Evolutionary conservation across 2,113 vertebrate species (phyloP), one percentile per base, ranked within the genome.

Genomic region (Phasianus colchicus): DNA sequence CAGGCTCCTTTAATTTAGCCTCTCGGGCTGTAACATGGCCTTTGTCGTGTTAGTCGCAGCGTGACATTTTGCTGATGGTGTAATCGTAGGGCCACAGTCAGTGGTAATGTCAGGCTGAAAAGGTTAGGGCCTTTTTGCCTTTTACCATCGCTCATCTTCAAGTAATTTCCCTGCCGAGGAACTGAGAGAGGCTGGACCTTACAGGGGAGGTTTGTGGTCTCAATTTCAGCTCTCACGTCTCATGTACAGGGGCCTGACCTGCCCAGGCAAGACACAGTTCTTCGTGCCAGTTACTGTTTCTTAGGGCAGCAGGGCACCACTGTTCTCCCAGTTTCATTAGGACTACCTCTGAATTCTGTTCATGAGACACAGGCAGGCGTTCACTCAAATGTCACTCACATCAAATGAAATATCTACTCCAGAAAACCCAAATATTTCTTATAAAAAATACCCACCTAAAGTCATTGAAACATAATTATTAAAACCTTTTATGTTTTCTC

Each of bases 401-500:
- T 25, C 11, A 77, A 67, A n/a, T 19, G 25, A 86, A 91, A 19
- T 24, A 58, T 2, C 75, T 73, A 34, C 29, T 47, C 65, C 70
- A 64, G 60, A 85, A 94, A 34, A 50, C 25, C 47, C 50, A 40
- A 48, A n/a, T 7, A 27, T 6, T 60, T 63, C 66, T 30, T 89
- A 22, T 1, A 54, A 83, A 66, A 78, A 89, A 84, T 32, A 89
- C 40, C 66, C 88, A 93, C 38, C 25, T 76, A 42, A 83, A 92
- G 48, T 76, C 84, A 88, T 92, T 70, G 90, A 95, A 97, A 94
- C 27, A 58, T 90, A 94, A 90, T 96, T 96, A 97, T 91, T 96
- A 97, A 97, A 97, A 95, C 84, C 29, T 95, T 97, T 97, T 96
- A 97, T 97, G 89, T 96, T 95, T 95, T 88, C 91, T 96, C 96